phyloP scores from a whole-genome alignment of 2,113 vertebrate genomes.

The Lophius piscatorius region DNA sequence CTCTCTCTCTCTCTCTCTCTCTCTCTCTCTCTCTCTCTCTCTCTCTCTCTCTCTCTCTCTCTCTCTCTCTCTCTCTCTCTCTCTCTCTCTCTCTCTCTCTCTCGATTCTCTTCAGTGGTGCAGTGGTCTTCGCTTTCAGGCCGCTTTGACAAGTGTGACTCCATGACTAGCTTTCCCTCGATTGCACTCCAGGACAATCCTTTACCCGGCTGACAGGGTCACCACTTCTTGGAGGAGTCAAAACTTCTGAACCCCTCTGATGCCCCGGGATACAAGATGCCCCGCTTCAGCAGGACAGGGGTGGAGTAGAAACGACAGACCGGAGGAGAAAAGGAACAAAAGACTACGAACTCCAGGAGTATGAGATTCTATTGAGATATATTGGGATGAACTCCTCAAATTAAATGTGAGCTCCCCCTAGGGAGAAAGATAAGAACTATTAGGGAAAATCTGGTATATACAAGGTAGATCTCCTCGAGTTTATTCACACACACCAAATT shows the following conservation, averaged over 20 bases:
- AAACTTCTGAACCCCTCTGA: slow-evolving; percentile 25
- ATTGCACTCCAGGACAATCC: slow-evolving; percentile 19
- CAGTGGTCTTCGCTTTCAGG: slow-evolving; percentile 18
- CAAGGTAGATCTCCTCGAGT: too few relatives aligned
- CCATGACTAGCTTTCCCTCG: slow-evolving; percentile 2
- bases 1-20: too few relatives aligned
- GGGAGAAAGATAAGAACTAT: slow-evolving; percentile 37
- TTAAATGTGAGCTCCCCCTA: slow-evolving; percentile 56
- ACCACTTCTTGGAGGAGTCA: slow-evolving; percentile 13
- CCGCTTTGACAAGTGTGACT: slow-evolving; percentile 21
- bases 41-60: too few relatives aligned
- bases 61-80: too few relatives aligned
- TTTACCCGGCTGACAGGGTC: slow-evolving; percentile 41
- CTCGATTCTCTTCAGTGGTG: slow-evolving; percentile 6
- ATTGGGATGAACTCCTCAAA: slow-evolving; percentile 47
- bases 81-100: too few relatives aligned
- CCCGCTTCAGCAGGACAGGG: not conserved
- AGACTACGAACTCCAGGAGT: slow-evolving; percentile 44
- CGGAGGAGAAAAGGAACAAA: slow-evolving; percentile 21
- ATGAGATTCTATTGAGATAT: slow-evolving; percentile 57
- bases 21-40: too few relatives aligned
- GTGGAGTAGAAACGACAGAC: slow-evolving; percentile 16
- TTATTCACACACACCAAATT: too few relatives aligned
- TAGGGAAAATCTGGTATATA: not conserved
- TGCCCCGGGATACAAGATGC: slow-evolving; percentile 18